These are phyloP conservation scores for Pteronotus mesoamericanus DNA, from an alignment of 2,797 vertebrate species.

Conservation along the genomic window DNA sequence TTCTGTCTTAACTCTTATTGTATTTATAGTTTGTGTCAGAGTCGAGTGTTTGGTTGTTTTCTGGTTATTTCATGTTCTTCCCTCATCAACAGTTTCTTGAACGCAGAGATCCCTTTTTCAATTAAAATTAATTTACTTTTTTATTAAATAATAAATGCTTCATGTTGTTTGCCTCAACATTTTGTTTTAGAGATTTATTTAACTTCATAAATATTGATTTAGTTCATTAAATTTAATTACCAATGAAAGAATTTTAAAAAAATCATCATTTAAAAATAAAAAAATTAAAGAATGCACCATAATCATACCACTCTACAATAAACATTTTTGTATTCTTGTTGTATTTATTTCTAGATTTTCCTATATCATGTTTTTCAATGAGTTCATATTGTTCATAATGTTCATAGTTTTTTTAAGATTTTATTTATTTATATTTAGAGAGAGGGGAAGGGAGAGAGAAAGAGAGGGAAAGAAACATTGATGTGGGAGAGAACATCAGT, in stretches of 20 bases:
- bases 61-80: background rate
- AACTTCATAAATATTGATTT: conserved; percentile 24
- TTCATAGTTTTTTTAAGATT: background rate
- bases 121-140: conserved; percentile 37
- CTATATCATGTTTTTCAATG: background rate
- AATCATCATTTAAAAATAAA: conserved; percentile 22
- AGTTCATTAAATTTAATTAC: background rate
- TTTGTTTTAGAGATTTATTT: conserved; percentile 7
- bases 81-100: conserved; percentile 16
- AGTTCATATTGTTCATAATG: background rate
- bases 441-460: background rate
- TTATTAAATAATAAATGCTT: background rate
- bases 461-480: background rate
- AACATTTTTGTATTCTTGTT: background rate
- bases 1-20: background rate
- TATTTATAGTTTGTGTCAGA: background rate
- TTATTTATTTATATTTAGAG: background rate
- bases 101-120: background rate
- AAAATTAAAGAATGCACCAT: conserved; percentile 11
- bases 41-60: background rate
- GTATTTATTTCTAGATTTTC: conserved; percentile 21
- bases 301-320: background rate
- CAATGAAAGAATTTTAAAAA: conserved; percentile 38
- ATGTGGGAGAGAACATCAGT: background rate
- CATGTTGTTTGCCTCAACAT: conserved; percentile 22